Conservation (phyloP, 2,113 vertebrate genomes). For the Myiagra hebetior region DNA sequence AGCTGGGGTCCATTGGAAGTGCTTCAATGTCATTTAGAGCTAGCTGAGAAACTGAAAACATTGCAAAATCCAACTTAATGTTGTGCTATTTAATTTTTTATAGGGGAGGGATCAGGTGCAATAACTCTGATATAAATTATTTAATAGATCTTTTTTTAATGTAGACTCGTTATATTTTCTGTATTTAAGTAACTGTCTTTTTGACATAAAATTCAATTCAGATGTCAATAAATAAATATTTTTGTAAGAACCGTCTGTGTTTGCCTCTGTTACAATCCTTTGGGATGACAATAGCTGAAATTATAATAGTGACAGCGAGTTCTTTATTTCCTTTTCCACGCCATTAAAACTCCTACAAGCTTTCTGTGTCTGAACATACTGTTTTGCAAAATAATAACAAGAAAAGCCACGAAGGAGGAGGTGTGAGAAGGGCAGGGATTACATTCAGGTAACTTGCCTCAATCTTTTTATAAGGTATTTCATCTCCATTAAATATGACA, state of each 20-base stretch:
- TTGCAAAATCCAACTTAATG: neutral
- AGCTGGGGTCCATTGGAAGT: fast-evolving
- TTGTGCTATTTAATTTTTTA: neutral
- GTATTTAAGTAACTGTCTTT: neutral
- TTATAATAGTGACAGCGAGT: neutral
- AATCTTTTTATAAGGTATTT: neutral
- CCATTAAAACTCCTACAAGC: neutral
- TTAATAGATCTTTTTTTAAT: neutral
- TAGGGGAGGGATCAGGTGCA: neutral
- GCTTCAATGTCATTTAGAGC: neutral
- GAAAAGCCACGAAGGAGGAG: neutral
- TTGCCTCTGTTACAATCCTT: neutral
- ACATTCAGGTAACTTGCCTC: neutral
- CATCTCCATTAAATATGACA: neutral
- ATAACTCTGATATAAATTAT: neutral
- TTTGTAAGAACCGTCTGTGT: constrained; percentile 5
- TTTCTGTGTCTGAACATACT: neutral
- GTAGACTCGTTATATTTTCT: neutral
- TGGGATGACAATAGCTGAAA: neutral
- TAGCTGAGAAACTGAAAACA: neutral
- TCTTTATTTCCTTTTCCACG: neutral
- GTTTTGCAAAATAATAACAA: neutral
- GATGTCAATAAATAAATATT: constrained; percentile 41
- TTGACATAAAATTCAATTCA: neutral
- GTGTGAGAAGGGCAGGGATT: neutral